phyloP scores from a whole-genome alignment of 2,113 vertebrate genomes.

The Circaetus gallicus region DNA sequence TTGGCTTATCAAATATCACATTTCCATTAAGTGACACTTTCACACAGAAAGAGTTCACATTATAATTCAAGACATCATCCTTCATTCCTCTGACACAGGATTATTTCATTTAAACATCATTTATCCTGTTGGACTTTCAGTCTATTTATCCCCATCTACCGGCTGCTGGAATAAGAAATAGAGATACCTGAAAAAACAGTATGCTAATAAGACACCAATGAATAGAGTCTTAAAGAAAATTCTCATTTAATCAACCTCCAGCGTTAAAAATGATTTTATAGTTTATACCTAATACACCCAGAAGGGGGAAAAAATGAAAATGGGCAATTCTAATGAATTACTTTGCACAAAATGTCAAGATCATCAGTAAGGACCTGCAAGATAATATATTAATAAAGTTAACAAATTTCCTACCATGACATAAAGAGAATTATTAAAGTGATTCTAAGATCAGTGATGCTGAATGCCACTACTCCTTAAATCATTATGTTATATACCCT shows the following conservation, averaged over 20 bases:
- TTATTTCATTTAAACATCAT: conserved; percentile 29
- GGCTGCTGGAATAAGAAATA: conserved; percentile 17
- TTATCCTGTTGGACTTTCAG: conserved; percentile 48
- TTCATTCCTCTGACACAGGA: conserved; percentile 49
- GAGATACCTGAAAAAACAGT: not conserved
- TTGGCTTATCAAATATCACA: conserved; percentile 22
- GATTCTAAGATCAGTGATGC: not conserved
- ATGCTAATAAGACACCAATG: not conserved
- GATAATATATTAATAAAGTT: conserved; percentile 26
- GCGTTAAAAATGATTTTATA: not conserved
- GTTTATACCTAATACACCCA: not conserved
- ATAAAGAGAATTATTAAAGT: conserved; percentile 46
- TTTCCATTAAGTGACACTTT: conserved; percentile 45
- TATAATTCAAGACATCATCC: conserved; percentile 42
- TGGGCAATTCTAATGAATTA: not conserved
- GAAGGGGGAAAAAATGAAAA: not conserved
- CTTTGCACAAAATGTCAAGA: conserved; percentile 7
- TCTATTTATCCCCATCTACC: conserved; percentile 40
- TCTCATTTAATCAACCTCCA: not conserved
- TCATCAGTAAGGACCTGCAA: not conserved
- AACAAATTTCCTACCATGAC: not conserved
- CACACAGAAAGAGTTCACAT: conserved; percentile 31
- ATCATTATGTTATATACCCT: not conserved
- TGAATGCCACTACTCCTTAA: conserved; percentile 11
- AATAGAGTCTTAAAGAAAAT: not conserved